phyloP scores from a whole-genome alignment of 2,888 invertebrate genomes.

The Apamea monoglypha region DNA sequence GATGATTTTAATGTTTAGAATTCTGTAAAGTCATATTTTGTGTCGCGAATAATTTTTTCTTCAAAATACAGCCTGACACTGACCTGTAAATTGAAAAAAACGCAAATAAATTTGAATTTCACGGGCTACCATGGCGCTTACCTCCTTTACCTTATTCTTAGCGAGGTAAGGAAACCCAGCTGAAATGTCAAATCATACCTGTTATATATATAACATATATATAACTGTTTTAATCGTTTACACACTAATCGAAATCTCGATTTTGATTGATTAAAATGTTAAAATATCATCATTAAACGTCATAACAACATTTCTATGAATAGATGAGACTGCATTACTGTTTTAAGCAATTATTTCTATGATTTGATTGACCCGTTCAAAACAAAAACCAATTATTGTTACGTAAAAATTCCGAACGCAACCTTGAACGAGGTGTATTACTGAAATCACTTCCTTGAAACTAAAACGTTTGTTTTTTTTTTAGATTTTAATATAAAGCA shows the following conservation, averaged over 20 bases:
- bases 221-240: conserved; percentile 17
- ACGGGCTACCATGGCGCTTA: too few relatives aligned
- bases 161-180: neutral
- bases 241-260: conserved; percentile 5
- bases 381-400: conserved; percentile 62
- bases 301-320: conserved; percentile 39
- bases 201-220: too few relatives aligned
- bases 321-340: conserved; percentile 24
- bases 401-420: conserved; percentile 44
- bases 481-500: conserved; percentile 47
- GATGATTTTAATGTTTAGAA: too few relatives aligned
- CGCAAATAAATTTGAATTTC: too few relatives aligned
- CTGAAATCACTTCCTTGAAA: conserved; percentile 68
- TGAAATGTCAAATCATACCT: neutral
- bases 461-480: conserved; percentile 62
- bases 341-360: conserved; percentile 36
- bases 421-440: conserved; percentile 62
- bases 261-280: conserved; percentile 27
- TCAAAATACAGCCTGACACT: too few relatives aligned
- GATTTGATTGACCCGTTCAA: conserved; percentile 45
- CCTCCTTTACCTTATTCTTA: neutral
- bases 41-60: too few relatives aligned
- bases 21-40: too few relatives aligned
- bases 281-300: neutral
- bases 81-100: too few relatives aligned